A percentile compares a stretch with the other conserved stretches of the same genome.
These are phyloP conservation scores for Drosophila imparisetae DNA, from an alignment of 2,888 invertebrate species.

Conservation along the genomic window DNA sequence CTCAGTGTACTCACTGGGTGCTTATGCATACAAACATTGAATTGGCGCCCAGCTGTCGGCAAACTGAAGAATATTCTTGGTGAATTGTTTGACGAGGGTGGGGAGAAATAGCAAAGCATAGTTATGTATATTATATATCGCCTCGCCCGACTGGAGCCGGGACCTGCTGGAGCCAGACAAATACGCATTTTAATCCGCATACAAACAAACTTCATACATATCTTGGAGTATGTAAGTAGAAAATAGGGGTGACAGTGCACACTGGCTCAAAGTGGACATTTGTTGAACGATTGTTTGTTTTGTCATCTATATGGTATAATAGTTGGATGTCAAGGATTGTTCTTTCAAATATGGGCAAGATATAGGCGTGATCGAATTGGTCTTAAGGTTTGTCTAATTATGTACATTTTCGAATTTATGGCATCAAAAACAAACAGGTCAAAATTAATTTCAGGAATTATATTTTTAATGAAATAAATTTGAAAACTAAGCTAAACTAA, in stretches of 20 bases:
- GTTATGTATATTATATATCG: conserved; percentile 1
- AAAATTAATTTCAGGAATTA: neutral
- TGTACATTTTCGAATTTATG: neutral
- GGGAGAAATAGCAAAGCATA: neutral
- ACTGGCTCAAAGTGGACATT: neutral
- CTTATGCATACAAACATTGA: conserved; percentile 5
- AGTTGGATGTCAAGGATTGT: neutral
- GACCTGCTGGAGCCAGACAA: neutral
- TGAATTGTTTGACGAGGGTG: neutral
- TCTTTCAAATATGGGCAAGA: neutral
- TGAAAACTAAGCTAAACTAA: neutral
- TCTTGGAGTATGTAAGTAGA: neutral
- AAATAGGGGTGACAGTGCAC: neutral
- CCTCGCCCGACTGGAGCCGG: neutral
- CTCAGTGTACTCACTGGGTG: neutral
- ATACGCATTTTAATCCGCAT: neutral
- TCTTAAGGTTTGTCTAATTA: neutral
- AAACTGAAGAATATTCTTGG: neutral
- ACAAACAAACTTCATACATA: neutral
- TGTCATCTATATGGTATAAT: neutral
- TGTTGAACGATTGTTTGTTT: neutral
- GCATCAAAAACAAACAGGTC: neutral
- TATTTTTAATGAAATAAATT: neutral
- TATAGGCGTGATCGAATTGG: neutral
- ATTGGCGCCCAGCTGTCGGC: conserved; percentile 8